Evolutionary conservation across 2,888 invertebrate genomes (phyloP).

Genomic region (Eustalomyia histrio): DNA sequence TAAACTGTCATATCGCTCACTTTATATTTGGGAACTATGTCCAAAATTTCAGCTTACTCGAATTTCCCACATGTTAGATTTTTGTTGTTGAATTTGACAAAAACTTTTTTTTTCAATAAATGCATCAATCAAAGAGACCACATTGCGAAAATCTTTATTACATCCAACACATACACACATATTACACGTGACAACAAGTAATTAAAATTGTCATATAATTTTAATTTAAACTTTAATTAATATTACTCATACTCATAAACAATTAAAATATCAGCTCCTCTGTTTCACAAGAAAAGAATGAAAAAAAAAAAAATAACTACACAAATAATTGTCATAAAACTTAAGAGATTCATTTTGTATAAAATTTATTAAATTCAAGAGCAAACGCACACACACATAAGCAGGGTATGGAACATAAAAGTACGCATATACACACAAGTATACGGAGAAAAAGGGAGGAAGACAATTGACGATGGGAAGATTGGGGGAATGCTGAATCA

Average conservation of each 20-base stretch:
- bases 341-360: conserved; percentile 29
- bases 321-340: conserved; percentile 40
- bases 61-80: too few species aligned
- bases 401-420: not conserved
- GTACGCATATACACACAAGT: not conserved
- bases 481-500: conserved; percentile 59
- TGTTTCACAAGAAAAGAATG: not conserved
- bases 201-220: not conserved
- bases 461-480: conserved; percentile 4
- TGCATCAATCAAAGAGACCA: too few species aligned
- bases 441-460: not conserved
- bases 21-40: too few species aligned
- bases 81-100: too few species aligned
- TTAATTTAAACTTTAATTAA: conserved; percentile 24
- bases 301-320: conserved; percentile 5
- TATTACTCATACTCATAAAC: conserved; percentile 19
- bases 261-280: not conserved
- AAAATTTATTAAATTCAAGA: not conserved
- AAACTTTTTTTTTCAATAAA: too few species aligned
- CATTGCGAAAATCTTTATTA: too few species aligned
- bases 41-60: too few species aligned
- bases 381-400: not conserved
- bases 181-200: too few species aligned
- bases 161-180: too few species aligned
- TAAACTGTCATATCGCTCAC: too few species aligned